phyloP scores from a whole-genome alignment of 2,888 invertebrate species.

The Dexiosoma caninum region DNA sequence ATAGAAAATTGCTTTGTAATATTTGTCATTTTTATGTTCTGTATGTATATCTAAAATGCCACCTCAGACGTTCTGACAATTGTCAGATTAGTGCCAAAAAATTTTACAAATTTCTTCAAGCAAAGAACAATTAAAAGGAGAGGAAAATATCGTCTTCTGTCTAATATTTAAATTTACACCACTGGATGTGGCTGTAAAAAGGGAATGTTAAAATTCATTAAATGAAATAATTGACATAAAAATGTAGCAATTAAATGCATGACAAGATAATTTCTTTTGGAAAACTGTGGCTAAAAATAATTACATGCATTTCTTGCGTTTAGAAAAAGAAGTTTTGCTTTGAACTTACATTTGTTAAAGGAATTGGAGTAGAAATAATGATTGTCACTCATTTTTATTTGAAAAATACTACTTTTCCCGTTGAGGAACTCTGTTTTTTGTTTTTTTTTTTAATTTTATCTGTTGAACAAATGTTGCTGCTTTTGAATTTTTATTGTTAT shows the following conservation, averaged over 20 bases:
- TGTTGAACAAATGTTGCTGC: too few relatives aligned
- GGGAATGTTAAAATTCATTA: not conserved
- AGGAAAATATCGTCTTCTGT: too few relatives aligned
- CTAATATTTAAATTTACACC: too few relatives aligned
- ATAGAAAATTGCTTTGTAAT: constrained; percentile 7
- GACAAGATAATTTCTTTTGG: not conserved
- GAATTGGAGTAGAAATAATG: not conserved
- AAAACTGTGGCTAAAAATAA: not conserved
- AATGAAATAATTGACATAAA: not conserved
- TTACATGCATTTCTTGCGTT: not conserved
- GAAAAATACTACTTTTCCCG: too few relatives aligned
- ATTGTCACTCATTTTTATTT: not conserved
- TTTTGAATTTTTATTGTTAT: too few relatives aligned
- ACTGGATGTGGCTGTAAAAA: not conserved
- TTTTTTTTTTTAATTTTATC: too few relatives aligned
- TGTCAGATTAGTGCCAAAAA: constrained; percentile 1
- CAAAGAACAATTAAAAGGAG: not conserved
- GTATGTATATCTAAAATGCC: not conserved
- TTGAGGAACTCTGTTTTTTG: too few relatives aligned
- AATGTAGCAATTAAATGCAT: not conserved
- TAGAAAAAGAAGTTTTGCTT: not conserved
- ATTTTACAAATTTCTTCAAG: not conserved
- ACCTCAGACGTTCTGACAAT: not conserved
- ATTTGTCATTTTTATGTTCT: constrained; percentile 1
- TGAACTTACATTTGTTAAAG: not conserved